A percentile compares a stretch with the other conserved stretches of the same genome.
These are phyloP conservation scores for Trichoplusia ni DNA, from an alignment of 1,140 invertebrate genomes.

Conservation along the genomic window DNA sequence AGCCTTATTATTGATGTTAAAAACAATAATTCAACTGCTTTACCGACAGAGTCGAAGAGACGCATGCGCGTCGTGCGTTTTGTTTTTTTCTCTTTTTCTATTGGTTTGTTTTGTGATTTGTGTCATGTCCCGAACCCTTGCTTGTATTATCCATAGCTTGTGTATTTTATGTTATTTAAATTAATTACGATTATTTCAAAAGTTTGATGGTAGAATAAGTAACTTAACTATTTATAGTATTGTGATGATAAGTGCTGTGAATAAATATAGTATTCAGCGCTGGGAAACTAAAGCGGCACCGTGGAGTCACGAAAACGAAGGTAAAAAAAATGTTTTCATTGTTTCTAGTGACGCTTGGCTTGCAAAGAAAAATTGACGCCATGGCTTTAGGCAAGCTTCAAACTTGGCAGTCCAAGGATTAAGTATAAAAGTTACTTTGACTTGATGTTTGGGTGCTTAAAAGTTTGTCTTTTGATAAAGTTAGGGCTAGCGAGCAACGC, in stretches of 20 bases:
- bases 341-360: slow-evolving; percentile 68
- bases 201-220: slow-evolving; percentile 71
- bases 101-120: slow-evolving; percentile 75
- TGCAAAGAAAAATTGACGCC: slow-evolving; percentile 60
- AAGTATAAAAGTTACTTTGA: not conserved
- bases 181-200: slow-evolving; percentile 59
- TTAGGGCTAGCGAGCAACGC: slow-evolving; percentile 22
- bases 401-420: no score
- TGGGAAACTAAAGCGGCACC: slow-evolving; percentile 80
- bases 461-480: slow-evolving; percentile 4
- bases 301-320: slow-evolving; percentile 82
- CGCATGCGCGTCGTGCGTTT: slow-evolving; percentile 71
- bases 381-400: not conserved
- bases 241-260: slow-evolving; percentile 81
- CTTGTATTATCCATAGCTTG: slow-evolving; percentile 71
- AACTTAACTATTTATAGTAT: slow-evolving; percentile 69
- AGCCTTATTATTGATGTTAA: slow-evolving; percentile 43
- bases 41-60: slow-evolving; percentile 60
- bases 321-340: slow-evolving; percentile 80
- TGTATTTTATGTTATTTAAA: slow-evolving; percentile 73
- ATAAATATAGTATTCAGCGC: slow-evolving; percentile 74
- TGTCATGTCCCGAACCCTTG: slow-evolving; percentile 74
- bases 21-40: slow-evolving; percentile 54
- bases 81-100: slow-evolving; percentile 68
- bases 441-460: not conserved